Percentiles rank a stretch among this genome's conserved stretches.
Conservation (phyloP, 2,113 vertebrate species). For the Marcusenius ussheri region DNA sequence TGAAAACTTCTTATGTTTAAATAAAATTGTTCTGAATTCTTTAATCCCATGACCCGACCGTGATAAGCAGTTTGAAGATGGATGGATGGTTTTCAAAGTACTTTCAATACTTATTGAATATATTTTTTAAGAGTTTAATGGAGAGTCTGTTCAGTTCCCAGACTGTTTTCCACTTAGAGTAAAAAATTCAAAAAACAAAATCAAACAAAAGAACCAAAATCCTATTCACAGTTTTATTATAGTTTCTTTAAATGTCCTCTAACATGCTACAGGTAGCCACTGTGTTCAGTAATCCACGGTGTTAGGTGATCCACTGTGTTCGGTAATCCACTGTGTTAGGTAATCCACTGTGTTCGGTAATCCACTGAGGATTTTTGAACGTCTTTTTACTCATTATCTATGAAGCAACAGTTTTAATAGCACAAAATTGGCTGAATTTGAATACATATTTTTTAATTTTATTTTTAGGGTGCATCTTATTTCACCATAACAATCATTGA, state of each 20-base stretch:
- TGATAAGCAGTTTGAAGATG: background rate
- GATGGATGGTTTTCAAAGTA: background rate
- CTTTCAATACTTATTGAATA: background rate
- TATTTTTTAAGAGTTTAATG: background rate
- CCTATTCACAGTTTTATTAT: background rate
- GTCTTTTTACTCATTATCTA: background rate
- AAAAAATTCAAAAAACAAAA: background rate
- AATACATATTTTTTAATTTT: background rate
- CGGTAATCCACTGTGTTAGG: no score
- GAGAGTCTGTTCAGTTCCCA: background rate
- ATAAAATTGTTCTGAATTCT: background rate
- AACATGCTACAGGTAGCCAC: background rate
- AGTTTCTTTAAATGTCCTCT: background rate
- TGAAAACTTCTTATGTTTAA: background rate
- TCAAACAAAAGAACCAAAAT: background rate
- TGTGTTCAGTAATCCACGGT: no score
- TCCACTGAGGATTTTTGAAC: background rate
- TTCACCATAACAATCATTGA: background rate
- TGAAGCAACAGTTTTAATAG: constrained; percentile 7
- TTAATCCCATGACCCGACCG: background rate
- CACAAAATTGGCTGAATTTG: background rate
- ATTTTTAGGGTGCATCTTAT: background rate
- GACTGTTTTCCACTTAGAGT: background rate
- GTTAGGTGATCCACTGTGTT: no score
- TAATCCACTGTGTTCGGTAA: background rate